Base-by-base conservation (phyloP, 2,113 vertebrate species). In the Vicugna pacos region DNA sequence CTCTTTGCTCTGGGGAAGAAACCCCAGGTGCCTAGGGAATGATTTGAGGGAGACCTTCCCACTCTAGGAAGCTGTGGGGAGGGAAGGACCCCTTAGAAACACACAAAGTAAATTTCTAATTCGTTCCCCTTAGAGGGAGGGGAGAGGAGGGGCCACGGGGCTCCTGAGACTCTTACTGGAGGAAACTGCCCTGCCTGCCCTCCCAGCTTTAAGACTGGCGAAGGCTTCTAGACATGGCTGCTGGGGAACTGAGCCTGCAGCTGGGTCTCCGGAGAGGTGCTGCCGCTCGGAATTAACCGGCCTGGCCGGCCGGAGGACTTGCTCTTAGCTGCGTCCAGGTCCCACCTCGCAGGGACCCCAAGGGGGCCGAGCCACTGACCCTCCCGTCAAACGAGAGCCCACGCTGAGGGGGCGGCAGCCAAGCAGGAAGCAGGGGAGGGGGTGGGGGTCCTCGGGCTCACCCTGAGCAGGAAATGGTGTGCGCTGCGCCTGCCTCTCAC, bases 101-200 rank as follows among this genome's bases (percentile, higher is more conserved):
- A 0, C 22, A 32, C 56, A 6, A 35, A 13, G 28, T 4, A 22
- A n/a, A 28, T 26, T 50, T 20, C 11, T 30, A n/a, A 8, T 62
- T 50, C 20, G 0, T 1, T 4, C 12, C 2, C 38, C 16, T 13
- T 3, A 19, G 46, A 22, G 26, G 30, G 2, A 2, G 6, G 30
- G 8, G 10, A 6, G 11, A 15, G 15, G 28, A 38, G 54, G n/a
- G 46, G 22, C 4, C 1, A 17, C 48, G 56, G 20, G 1, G 38
- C 50, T 30, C 22, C 52, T 12, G 0, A 12, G 26, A 1, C 7
- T 3, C 60, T 0, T 20, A 48, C 46, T 0, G 2, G 26, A 14
- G 38, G 48, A 15, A 7, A 20, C 4, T 6, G 2, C 12, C 28
- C 60, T 6, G 24, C 56, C 79, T 2, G 9, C 80, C 28, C 58